Conservation (phyloP, 23 tunicate species). For the Diplosoma virens region DNA sequence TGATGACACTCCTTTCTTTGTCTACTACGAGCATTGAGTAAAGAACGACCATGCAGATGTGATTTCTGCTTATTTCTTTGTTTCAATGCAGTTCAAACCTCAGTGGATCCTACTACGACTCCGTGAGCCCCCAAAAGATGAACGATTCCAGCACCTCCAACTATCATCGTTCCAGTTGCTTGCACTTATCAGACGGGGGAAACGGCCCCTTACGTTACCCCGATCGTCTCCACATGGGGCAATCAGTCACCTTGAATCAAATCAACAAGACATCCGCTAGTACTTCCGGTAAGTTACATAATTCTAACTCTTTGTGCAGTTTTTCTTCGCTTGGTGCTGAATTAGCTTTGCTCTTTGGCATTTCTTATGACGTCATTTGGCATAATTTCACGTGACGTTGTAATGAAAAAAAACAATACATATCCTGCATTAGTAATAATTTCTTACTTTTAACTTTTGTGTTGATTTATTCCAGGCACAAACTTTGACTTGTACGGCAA, state of each 20-base stretch:
- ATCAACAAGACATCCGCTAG: conserved; percentile 74
- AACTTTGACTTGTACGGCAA: conserved; percentile 53
- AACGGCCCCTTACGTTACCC: conserved; percentile 38
- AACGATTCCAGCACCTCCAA: background rate
- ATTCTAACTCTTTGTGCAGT: background rate
- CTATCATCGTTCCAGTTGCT: background rate
- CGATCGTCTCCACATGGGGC: conserved; percentile 28
- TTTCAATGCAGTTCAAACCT: background rate
- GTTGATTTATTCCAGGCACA: conserved; percentile 27
- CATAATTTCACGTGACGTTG: too few species aligned
- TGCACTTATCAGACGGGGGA: conserved; percentile 44
- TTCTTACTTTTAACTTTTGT: background rate
- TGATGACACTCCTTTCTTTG: too few species aligned
- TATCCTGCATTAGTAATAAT: too few species aligned
- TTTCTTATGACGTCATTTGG: too few species aligned
- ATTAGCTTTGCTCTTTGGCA: too few species aligned
- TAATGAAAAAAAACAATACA: too few species aligned
- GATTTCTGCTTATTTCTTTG: background rate
- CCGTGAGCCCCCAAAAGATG: too few species aligned
- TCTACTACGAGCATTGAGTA: too few species aligned
- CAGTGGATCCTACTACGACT: conserved; percentile 5
- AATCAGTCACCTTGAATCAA: conserved; percentile 78
- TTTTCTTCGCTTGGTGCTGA: background rate
- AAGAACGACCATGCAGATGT: too few species aligned
- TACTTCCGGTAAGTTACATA: conserved; percentile 52